A percentile compares a stretch with the other conserved stretches of the same genome.
These are phyloP conservation scores for Nansenia antarctica DNA, from an alignment of 2,113 vertebrate genomes.

Conservation along the genomic window DNA sequence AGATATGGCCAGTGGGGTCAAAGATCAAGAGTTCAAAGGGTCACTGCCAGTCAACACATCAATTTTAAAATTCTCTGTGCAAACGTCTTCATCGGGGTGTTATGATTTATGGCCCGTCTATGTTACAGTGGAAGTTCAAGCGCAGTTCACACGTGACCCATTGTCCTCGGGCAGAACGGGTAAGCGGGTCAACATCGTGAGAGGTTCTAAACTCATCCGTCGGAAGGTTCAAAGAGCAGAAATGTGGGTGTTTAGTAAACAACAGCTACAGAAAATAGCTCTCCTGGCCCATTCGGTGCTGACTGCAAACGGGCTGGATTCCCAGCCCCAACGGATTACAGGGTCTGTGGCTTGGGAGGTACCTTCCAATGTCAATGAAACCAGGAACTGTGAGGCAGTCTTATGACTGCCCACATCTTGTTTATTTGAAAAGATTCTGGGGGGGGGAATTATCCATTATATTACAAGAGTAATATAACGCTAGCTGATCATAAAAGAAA, in stretches of 20 bases:
- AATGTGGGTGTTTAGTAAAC: slow-evolving; percentile 53
- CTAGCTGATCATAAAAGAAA: slow-evolving; percentile 32
- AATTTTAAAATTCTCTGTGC: slow-evolving; percentile 34
- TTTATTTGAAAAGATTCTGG: slow-evolving; percentile 20
- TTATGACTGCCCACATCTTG: slow-evolving; percentile 8
- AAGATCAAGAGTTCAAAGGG: slow-evolving; percentile 48
- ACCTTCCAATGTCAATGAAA: background rate
- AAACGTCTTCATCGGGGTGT: slow-evolving; percentile 60
- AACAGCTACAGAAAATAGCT: slow-evolving; percentile 27
- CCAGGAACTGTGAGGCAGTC: background rate
- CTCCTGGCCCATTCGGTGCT: slow-evolving; percentile 24
- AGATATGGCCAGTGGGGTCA: slow-evolving; percentile 35
- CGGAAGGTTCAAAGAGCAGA: slow-evolving; percentile 32
- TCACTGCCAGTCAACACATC: slow-evolving; percentile 51
- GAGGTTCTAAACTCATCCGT: slow-evolving; percentile 32
- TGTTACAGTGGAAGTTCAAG: slow-evolving; percentile 51
- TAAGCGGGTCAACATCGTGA: slow-evolving; percentile 35
- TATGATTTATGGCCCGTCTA: slow-evolving; percentile 46
- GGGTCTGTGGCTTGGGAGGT: slow-evolving; percentile 4
- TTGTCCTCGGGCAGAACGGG: slow-evolving; percentile 45
- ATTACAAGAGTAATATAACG: slow-evolving; percentile 1
- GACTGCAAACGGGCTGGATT: slow-evolving; percentile 4
- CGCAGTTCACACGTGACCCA: slow-evolving; percentile 36
- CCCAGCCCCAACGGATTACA: background rate
- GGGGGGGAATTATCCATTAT: slow-evolving; percentile 5